A percentile compares a stretch with the other conserved stretches of the same genome.
Evolutionary conservation across 2,888 invertebrate genomes (phyloP).

Genomic region (Drosophila demipolita): DNA sequence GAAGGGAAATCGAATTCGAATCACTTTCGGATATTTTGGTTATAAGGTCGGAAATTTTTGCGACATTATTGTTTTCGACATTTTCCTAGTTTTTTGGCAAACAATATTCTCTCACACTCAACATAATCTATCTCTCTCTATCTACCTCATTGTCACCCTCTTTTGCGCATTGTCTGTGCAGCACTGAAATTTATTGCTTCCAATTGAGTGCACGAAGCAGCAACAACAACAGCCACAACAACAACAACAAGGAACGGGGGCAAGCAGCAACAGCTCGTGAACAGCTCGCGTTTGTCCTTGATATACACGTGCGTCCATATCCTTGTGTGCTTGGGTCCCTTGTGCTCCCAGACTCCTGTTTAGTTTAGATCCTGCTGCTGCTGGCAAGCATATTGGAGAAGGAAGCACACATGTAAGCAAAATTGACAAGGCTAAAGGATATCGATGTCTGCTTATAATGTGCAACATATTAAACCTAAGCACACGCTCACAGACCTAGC

Average conservation of each 20-base stretch:
- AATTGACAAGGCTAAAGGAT: slow-evolving; percentile 83
- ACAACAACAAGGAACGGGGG: slow-evolving; percentile 20
- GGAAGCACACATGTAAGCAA: slow-evolving; percentile 81
- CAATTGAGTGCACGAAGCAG: slow-evolving; percentile 80
- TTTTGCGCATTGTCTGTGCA: slow-evolving; percentile 59
- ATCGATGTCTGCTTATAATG: slow-evolving; percentile 83
- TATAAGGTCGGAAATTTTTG: slow-evolving; percentile 82
- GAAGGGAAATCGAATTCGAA: slow-evolving; percentile 84
- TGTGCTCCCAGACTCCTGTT: slow-evolving; percentile 16
- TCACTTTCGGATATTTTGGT: slow-evolving; percentile 84
- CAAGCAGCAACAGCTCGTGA: slow-evolving; percentile 60
- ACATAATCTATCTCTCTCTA: slow-evolving; percentile 5
- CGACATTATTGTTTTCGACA: slow-evolving; percentile 81
- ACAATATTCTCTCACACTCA: slow-evolving; percentile 32
- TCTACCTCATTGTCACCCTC: slow-evolving; percentile 26
- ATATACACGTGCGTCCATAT: slow-evolving; percentile 73
- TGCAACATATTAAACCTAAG: slow-evolving; percentile 83
- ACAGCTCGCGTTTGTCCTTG: slow-evolving; percentile 77
- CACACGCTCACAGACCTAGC: slow-evolving; percentile 69
- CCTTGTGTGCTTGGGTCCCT: slow-evolving; percentile 32
- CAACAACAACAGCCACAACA: slow-evolving; percentile 39
- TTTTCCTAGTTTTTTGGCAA: slow-evolving; percentile 74
- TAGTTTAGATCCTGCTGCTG: slow-evolving; percentile 1
- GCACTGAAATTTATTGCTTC: slow-evolving; percentile 83
- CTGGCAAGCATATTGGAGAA: slow-evolving; percentile 75